Conservation (phyloP, 2,797 vertebrate species). For the Anguilla marmorata region DNA sequence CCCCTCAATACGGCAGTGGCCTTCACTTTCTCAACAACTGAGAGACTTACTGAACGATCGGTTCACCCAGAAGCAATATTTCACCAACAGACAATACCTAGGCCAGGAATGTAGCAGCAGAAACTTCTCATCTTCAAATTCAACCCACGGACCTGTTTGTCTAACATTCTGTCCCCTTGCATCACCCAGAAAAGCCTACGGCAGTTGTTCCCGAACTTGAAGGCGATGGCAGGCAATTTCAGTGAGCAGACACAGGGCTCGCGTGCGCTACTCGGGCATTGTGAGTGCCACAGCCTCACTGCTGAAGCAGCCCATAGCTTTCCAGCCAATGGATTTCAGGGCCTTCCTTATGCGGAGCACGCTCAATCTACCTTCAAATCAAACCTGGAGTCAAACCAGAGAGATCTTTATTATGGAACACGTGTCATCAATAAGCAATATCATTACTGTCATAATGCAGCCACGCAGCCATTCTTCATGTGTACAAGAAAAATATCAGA, state of each 20-base stretch:
- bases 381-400: neutral
- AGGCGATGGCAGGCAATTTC: too few relatives aligned
- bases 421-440: slow-evolving; percentile 13
- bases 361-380: neutral
- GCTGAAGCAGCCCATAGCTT: neutral
- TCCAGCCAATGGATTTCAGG: neutral
- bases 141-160: neutral
- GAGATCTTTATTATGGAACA: neutral
- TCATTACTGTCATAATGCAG: neutral
- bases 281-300: neutral
- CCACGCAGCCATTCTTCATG: neutral
- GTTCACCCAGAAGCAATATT: neutral
- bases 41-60: neutral
- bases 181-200: neutral
- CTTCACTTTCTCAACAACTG: neutral
- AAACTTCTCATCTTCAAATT: neutral
- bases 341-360: neutral
- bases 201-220: neutral
- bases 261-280: neutral
- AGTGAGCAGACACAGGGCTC: neutral
- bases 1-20: neutral
- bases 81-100: neutral
- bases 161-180: neutral
- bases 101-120: neutral
- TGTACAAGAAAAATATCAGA: neutral